phyloP scores from a whole-genome alignment of 64 coral and sea anemone species.

The Dendronephthya gigantea region DNA sequence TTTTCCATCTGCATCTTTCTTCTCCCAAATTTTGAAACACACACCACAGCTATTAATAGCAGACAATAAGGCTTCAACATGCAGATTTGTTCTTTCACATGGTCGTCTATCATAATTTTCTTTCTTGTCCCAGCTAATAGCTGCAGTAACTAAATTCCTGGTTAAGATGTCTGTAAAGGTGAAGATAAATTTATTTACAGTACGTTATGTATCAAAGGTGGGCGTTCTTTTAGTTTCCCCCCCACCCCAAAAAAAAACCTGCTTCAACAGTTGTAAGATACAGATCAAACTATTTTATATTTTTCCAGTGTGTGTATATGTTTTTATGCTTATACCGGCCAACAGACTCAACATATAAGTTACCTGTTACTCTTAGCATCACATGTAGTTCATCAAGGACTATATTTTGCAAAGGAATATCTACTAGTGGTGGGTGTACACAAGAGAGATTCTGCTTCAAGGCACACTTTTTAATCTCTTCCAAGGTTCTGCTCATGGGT shows the following conservation, averaged over 20 bases:
- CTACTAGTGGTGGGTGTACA: background rate
- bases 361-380: constrained; percentile 11
- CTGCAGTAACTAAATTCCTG: background rate
- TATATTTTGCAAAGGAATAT: background rate
- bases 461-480: background rate
- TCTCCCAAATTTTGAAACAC: background rate
- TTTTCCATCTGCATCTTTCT: constrained; percentile 4
- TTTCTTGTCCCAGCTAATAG: background rate
- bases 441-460: background rate
- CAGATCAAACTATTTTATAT: background rate
- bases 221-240: too few species aligned
- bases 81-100: background rate
- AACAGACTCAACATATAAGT: background rate
- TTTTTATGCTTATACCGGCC: background rate
- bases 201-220: background rate
- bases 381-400: background rate
- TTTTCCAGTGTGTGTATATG: background rate
- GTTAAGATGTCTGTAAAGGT: background rate
- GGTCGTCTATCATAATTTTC: background rate
- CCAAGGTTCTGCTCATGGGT: constrained; percentile 7
- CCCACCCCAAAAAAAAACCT: too few species aligned
- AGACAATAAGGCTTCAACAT: background rate
- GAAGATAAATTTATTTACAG: background rate
- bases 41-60: constrained; percentile 11
- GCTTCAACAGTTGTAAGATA: too few species aligned